Conservation (phyloP, 53 echinoderm and acorn worm species). For the Patiria pectinifera region DNA sequence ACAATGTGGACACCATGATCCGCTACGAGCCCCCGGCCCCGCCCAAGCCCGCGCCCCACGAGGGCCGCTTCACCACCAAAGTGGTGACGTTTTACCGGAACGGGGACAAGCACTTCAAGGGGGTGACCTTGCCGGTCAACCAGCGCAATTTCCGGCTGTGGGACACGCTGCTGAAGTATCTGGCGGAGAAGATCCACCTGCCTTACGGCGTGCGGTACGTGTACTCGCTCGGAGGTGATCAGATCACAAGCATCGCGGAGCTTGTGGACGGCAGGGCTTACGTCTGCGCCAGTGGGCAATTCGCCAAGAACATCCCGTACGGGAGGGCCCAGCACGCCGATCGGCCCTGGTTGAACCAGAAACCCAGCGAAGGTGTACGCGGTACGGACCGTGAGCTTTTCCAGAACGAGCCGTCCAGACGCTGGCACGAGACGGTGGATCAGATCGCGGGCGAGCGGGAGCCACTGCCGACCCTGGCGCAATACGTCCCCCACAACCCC, state of each 20-base stretch:
- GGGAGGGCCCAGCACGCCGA: constrained; percentile 74
- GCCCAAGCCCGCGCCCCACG: constrained; percentile 33
- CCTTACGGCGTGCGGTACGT: constrained; percentile 92
- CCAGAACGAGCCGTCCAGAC: constrained; percentile 45
- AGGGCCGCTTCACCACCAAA: constrained; percentile 82
- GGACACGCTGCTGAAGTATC: constrained; percentile 85
- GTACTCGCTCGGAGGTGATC: constrained; percentile 76
- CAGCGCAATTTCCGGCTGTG: constrained; percentile 77
- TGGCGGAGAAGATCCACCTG: constrained; percentile 84
- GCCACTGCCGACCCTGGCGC: not conserved
- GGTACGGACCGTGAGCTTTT: constrained; percentile 70
- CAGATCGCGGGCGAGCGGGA: not conserved
- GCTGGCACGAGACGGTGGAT: constrained; percentile 35
- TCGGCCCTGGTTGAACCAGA: constrained; percentile 78
- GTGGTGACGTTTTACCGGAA: constrained; percentile 96
- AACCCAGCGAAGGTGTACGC: constrained; percentile 67
- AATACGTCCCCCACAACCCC: constrained; percentile 24
- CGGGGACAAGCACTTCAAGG: constrained; percentile 96
- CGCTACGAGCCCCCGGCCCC: constrained; percentile 65
- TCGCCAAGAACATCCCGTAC: constrained; percentile 77
- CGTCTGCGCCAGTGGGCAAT: constrained; percentile 95
- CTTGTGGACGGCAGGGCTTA: constrained; percentile 94
- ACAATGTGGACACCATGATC: constrained; percentile 69
- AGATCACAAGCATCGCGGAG: constrained; percentile 71
- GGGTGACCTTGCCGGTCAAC: constrained; percentile 85